Conservation (phyloP, 2,888 invertebrate genomes). For the Hetaerina titia region DNA sequence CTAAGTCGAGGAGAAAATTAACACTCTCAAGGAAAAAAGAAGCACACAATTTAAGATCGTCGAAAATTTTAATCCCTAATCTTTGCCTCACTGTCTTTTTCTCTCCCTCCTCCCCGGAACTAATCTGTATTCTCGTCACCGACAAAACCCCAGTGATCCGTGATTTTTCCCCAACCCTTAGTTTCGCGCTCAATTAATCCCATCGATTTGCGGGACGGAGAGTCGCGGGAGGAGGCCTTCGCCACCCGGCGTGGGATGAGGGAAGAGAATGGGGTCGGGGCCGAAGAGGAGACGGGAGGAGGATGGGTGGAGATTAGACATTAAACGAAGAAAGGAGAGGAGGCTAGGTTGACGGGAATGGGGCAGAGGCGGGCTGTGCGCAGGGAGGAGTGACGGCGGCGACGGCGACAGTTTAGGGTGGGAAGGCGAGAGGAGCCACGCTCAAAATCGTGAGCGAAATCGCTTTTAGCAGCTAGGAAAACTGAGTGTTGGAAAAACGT, state of each 20-base stretch:
- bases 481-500: conserved; percentile 67
- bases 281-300: neutral
- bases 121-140: conserved; percentile 65
- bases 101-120: neutral
- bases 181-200: conserved; percentile 60
- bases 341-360: neutral
- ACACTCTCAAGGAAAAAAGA: neutral
- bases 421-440: neutral
- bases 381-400: neutral
- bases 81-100: neutral
- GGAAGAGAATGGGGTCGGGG: neutral
- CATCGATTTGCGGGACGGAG: conserved; percentile 37
- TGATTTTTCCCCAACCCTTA: conserved; percentile 45
- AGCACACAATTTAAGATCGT: neutral
- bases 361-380: too few relatives aligned
- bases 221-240: neutral
- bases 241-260: neutral
- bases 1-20: neutral
- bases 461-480: conserved; percentile 60
- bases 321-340: neutral
- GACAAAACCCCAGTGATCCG: conserved; percentile 48
- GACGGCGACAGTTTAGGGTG: neutral
- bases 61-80: neutral
- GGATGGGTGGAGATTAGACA: neutral
- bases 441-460: conserved; percentile 56